Conservation (phyloP, 2,113 vertebrate genomes). For the Nipponia nippon region DNA sequence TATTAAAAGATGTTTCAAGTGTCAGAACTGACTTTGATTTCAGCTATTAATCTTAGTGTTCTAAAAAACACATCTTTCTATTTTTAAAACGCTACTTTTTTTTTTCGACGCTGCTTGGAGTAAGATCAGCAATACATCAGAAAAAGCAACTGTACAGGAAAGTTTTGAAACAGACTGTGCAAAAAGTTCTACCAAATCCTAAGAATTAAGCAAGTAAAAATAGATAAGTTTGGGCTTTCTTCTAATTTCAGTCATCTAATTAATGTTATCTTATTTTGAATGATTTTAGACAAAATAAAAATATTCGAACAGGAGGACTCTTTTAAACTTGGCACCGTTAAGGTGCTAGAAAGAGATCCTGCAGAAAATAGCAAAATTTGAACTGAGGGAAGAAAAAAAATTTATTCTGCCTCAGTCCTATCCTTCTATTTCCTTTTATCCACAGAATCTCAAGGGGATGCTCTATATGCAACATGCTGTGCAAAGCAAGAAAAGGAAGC, state of each 20-base stretch:
- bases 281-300: neutral
- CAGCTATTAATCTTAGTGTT: neutral
- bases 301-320: neutral
- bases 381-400: neutral
- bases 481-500: neutral
- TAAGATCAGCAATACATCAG: neutral
- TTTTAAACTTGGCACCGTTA: neutral
- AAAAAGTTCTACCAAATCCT: neutral
- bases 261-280: neutral
- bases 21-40: slow-evolving; percentile 21
- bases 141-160: neutral
- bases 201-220: neutral
- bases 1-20: neutral
- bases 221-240: neutral
- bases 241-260: neutral
- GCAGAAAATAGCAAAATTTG: neutral
- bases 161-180: neutral
- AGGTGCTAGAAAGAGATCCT: neutral
- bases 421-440: neutral
- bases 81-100: neutral
- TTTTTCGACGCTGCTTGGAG: neutral
- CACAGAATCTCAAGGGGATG: neutral
- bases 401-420: neutral
- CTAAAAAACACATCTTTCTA: neutral
- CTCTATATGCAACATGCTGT: neutral